phyloP scores from a whole-genome alignment of 2,888 invertebrate genomes.

The Archips crataeganus region DNA sequence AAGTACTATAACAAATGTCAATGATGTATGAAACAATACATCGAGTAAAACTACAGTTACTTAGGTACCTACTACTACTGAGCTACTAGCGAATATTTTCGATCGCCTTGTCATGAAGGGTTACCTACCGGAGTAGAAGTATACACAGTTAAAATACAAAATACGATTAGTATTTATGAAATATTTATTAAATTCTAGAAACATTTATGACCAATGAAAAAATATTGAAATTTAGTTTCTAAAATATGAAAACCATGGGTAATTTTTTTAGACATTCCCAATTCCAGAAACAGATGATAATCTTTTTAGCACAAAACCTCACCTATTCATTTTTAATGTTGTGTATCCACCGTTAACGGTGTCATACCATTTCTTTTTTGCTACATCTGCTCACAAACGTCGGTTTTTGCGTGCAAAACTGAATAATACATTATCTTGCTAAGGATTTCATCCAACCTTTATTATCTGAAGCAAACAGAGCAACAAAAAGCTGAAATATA shows the following conservation, averaged over 20 bases:
- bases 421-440: constrained; percentile 12
- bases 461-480: not conserved
- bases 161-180: constrained; percentile 8
- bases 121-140: not conserved
- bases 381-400: constrained; percentile 3
- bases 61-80: too few species aligned
- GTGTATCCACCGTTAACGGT: constrained; percentile 10
- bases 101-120: too few species aligned
- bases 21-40: too few species aligned
- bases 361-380: constrained; percentile 10
- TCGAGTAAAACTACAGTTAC: too few species aligned
- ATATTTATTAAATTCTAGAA: constrained; percentile 7
- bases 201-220: constrained; percentile 38
- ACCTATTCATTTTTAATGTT: constrained; percentile 16
- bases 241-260: too few species aligned
- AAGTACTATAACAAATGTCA: too few species aligned
- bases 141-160: not conserved
- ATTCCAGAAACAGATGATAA: not conserved
- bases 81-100: too few species aligned
- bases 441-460: not conserved
- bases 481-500: constrained; percentile 8
- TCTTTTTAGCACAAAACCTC: not conserved
- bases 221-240: too few species aligned
- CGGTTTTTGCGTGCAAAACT: constrained; percentile 2
- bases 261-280: too few species aligned